Percentiles rank a stretch among this genome's conserved stretches.
phyloP scores from a whole-genome alignment of 2,888 invertebrate genomes.

The Trissolcus brochymenae region DNA sequence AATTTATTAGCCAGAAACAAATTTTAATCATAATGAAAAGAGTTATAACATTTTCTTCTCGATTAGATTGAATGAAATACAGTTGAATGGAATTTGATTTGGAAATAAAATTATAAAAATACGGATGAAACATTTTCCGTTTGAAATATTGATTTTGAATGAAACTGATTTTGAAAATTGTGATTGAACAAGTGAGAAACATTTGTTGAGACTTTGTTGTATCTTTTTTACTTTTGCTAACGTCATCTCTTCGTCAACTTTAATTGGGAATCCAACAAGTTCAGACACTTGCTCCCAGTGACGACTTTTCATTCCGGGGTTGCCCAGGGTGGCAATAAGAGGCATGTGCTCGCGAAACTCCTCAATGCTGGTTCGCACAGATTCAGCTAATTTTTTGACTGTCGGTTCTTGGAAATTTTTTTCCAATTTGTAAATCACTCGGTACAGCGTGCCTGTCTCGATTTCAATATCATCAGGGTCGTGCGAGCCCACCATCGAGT shows the following conservation, averaged over 20 bases:
- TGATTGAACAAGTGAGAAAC: too few relatives aligned
- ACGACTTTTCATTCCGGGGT: slow-evolving; percentile 93
- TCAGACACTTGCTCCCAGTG: slow-evolving; percentile 98
- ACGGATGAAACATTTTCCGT: too few relatives aligned
- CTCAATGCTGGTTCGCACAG: slow-evolving; percentile 86
- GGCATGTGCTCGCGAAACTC: slow-evolving; percentile 92
- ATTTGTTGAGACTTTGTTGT: neutral
- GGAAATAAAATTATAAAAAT: too few relatives aligned
- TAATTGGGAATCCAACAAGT: slow-evolving; percentile 94
- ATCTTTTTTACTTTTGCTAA: slow-evolving; percentile 82
- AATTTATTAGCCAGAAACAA: neutral
- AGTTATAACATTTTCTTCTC: too few relatives aligned
- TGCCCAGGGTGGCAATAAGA: slow-evolving; percentile 94
- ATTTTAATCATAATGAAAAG: neutral
- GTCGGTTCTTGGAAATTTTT: slow-evolving; percentile 87
- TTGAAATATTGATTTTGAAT: too few relatives aligned
- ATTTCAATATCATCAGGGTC: slow-evolving; percentile 93
- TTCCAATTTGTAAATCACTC: slow-evolving; percentile 91
- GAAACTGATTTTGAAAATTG: neutral
- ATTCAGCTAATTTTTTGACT: slow-evolving; percentile 84
- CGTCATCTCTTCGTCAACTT: slow-evolving; percentile 88
- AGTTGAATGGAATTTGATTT: too few relatives aligned
- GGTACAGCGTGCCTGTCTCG: slow-evolving; percentile 83
- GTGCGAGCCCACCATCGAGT: slow-evolving; percentile 84
- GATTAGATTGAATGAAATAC: too few relatives aligned